Evolutionary conservation across 2,797 vertebrate genomes (phyloP), one percentile per base, ranked within the genome.

Genomic region (Micromesistius poutassou): DNA sequence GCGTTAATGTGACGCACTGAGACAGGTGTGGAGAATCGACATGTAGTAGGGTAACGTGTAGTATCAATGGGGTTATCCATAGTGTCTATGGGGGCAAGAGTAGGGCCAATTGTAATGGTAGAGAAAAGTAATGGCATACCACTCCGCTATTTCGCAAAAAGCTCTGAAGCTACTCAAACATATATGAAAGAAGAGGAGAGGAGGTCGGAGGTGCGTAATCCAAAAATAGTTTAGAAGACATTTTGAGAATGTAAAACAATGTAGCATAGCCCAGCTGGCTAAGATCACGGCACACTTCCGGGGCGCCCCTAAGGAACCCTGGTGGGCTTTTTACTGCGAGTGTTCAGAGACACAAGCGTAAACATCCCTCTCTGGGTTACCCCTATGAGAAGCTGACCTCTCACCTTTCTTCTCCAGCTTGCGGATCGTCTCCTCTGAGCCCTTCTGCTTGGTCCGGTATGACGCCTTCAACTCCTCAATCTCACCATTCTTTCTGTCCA

Each of bases 341-440:
- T 89, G 90, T 91, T 86, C 89, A 78, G 80, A 87, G 89, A 93
- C 86, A 84, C 74, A 10, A 31, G 74, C 73, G 73, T 91, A 93
- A 92, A 93, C 91, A 91, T 82, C 80, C 78, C 75, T 84, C 87
- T 81, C 62, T 16, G 25, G 79, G 78, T 83, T 82, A 76, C 85
- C 77, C 77, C 76, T 28, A 50, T 80, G 80, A 68, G 82, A 77
- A 25, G 22, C 8, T 73, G 81, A 88, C 85, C 87, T 82, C 88
- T 91, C 93, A 99, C 98, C 97, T 97, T 96, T 98, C 86, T 92
- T 97, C 91, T 99, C 96, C 88, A 98, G 94, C 81, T 94, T 96
- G 84, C 88, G 94, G 83, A 95, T 93, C 0, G 78, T 91, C 46
- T 98, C 96, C 73, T 98, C 97, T 0, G 89, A 91, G 86, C 97